A percentile compares a stretch with the other conserved stretches of the same genome.
phyloP scores from a whole-genome alignment of 2,797 vertebrate genomes.

The Ispidina picta region DNA sequence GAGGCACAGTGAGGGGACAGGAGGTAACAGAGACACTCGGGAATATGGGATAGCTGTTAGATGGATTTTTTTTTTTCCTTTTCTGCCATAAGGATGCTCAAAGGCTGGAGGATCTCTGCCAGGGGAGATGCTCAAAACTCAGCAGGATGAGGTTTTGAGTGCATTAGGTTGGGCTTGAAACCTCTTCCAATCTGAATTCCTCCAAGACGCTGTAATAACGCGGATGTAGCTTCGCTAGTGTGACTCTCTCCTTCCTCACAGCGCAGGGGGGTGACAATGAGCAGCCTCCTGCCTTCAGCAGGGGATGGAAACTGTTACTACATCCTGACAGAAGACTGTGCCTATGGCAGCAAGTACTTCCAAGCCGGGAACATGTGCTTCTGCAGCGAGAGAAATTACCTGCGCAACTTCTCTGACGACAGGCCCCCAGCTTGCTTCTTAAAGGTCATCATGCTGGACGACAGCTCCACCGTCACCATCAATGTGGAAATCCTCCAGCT shows the following conservation, averaged over 20 bases:
- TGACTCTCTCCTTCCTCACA: neutral
- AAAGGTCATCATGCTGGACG: neutral
- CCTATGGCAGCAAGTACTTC: neutral
- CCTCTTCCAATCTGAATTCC: neutral
- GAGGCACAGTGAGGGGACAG: neutral
- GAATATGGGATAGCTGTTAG: neutral
- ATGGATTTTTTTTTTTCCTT: neutral
- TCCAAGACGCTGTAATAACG: accelerated
- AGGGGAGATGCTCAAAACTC: neutral
- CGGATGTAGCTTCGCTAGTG: accelerated
- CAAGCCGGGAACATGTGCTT: constrained; percentile 73
- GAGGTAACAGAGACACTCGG: neutral
- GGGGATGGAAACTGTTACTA: constrained; percentile 62
- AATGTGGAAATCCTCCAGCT: neutral
- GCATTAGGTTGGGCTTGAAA: accelerated
- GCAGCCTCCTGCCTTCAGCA: neutral
- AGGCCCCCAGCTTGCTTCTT: neutral
- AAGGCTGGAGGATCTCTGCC: too few species aligned
- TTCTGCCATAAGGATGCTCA: neutral
- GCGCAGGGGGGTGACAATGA: neutral
- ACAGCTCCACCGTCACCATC: accelerated
- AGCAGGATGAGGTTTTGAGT: neutral
- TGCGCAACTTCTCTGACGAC: accelerated
- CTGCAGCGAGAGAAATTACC: neutral
- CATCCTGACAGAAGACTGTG: constrained; percentile 71